Percentiles rank a stretch among this genome's conserved stretches.
These are phyloP conservation scores for Amaurobius ferox DNA, from an alignment of 2,888 invertebrate species.

Conservation along the genomic window DNA sequence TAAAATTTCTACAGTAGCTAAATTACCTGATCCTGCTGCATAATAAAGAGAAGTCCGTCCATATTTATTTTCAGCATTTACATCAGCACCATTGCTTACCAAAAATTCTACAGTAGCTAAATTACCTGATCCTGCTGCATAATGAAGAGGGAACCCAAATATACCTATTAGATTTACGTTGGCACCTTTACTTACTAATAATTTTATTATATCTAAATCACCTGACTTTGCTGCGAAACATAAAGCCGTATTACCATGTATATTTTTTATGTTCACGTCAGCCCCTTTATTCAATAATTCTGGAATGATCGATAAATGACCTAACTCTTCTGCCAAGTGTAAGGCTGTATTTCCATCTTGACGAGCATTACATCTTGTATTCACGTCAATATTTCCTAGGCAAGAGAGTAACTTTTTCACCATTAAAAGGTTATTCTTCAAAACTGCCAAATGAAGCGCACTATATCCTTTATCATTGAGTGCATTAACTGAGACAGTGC, in stretches of 20 bases:
- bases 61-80: no score
- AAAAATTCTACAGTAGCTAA: no score
- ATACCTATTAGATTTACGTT: no score
- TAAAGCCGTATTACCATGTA: neutral
- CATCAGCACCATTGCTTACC: no score
- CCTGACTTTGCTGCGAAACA: no score
- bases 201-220: no score
- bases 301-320: neutral
- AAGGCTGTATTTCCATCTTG: neutral
- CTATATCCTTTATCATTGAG: constrained; percentile 11
- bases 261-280: constrained; percentile 9
- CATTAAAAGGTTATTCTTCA: neutral
- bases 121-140: no score
- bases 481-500: neutral
- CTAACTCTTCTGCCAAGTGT: neutral
- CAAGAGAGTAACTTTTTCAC: constrained; percentile 20
- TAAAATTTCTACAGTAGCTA: no score
- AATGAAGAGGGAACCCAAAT: no score
- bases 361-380: neutral
- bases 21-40: no score
- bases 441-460: constrained; percentile 16
- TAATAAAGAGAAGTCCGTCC: no score
- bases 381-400: constrained; percentile 23
- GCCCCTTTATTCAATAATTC: constrained; percentile 9
- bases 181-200: no score